Conservation (phyloP, 2,113 vertebrate genomes). For the Pimephales promelas region DNA sequence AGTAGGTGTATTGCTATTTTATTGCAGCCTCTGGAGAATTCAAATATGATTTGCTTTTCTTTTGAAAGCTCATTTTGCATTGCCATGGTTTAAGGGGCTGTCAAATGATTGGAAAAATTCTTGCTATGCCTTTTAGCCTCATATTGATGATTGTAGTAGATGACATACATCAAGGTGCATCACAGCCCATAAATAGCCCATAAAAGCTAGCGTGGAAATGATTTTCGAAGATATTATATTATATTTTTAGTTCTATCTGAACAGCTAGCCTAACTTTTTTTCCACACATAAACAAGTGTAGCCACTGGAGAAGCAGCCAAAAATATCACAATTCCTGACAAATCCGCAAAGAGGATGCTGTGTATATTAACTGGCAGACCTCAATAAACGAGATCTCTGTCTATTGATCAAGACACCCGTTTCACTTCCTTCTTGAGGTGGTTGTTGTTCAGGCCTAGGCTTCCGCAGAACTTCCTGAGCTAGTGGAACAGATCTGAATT, state of each 20-base stretch:
- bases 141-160: conserved; percentile 21
- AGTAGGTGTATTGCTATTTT: conserved; percentile 18
- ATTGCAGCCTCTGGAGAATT: conserved; percentile 19
- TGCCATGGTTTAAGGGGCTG: conserved; percentile 29
- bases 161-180: conserved; percentile 18
- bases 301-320: not conserved
- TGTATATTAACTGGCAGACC: conserved; percentile 27
- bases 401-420: conserved; percentile 23
- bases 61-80: conserved; percentile 40
- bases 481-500: not conserved
- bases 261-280: not conserved
- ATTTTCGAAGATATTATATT: not conserved
- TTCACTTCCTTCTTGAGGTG: conserved; percentile 35
- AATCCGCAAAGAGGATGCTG: conserved; percentile 25
- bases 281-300: not conserved
- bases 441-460: conserved; percentile 7
- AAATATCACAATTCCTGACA: conserved; percentile 16
- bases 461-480: not conserved
- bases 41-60: not conserved
- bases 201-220: conserved; percentile 1
- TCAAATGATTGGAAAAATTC: conserved; percentile 17
- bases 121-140: not conserved
- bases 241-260: not conserved
- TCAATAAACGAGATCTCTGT: conserved; percentile 41
- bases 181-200: conserved; percentile 14